Evolutionary conservation across 2,113 vertebrate species (phyloP).

Genomic region (Bungarus multicinctus): DNA sequence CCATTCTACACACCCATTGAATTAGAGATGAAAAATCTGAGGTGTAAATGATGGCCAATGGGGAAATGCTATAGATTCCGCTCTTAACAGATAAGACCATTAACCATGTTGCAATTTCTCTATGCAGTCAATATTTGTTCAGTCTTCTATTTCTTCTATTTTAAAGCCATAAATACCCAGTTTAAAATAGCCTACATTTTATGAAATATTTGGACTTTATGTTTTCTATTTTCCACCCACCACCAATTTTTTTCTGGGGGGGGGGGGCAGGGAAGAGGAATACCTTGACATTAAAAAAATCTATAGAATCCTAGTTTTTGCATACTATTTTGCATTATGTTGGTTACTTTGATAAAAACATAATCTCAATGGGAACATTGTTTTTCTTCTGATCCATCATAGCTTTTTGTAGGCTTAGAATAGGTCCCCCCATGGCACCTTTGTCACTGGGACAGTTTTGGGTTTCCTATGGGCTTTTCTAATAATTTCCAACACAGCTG

Average conservation of each 20-base stretch:
- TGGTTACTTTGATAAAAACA: background rate
- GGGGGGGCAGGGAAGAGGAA: background rate
- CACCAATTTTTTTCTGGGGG: background rate
- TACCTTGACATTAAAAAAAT: background rate
- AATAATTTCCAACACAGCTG: background rate
- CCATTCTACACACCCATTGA: background rate
- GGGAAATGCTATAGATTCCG: background rate
- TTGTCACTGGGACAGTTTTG: background rate
- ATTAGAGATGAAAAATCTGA: background rate
- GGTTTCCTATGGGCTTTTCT: background rate
- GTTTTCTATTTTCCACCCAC: background rate
- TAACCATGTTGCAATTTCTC: background rate
- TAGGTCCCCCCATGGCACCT: background rate
- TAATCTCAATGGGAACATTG: background rate
- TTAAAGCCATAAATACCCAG: background rate
- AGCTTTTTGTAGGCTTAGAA: background rate
- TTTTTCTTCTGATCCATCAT: background rate
- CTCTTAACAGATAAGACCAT: background rate
- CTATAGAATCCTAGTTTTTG: background rate
- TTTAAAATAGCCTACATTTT: background rate
- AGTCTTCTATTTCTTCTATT: background rate
- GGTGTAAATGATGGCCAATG: background rate
- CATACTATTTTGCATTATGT: background rate
- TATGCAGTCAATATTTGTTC: background rate
- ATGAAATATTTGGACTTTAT: background rate